Percentiles rank a stretch among this genome's conserved stretches.
These are phyloP conservation scores for Geotrupes spiniger DNA, from an alignment of 2,888 invertebrate genomes.

Conservation along the genomic window DNA sequence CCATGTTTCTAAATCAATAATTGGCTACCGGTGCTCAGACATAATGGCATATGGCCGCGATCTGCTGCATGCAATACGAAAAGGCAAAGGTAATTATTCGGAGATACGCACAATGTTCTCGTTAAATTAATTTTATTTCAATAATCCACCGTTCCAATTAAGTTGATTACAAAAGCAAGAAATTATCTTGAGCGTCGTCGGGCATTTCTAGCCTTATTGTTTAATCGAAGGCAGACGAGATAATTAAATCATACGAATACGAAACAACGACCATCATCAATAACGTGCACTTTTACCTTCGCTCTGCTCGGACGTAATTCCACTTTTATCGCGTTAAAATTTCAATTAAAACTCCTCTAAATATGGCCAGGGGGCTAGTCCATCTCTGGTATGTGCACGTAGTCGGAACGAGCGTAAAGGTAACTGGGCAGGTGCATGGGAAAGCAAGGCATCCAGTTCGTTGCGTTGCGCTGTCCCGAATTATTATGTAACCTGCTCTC, in stretches of 20 bases:
- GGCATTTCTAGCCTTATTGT: background rate
- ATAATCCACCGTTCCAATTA: background rate
- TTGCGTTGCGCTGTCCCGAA: constrained; percentile 12
- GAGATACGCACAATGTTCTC: background rate
- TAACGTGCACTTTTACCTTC: too few relatives aligned
- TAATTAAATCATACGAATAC: constrained; percentile 6
- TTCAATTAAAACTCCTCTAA: too few relatives aligned
- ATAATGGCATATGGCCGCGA: too few relatives aligned
- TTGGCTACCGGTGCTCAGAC: too few relatives aligned
- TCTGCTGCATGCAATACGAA: too few relatives aligned
- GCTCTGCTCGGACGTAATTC: too few relatives aligned
- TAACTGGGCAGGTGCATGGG: constrained; percentile 9
- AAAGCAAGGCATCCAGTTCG: constrained; percentile 9
- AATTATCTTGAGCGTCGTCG: background rate
- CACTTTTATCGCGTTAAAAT: too few relatives aligned
- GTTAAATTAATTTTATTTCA: too few relatives aligned
- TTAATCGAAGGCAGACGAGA: constrained; percentile 2
- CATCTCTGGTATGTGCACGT: background rate
- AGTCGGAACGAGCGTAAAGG: background rate
- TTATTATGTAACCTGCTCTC: constrained; percentile 11
- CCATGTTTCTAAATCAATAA: too few relatives aligned
- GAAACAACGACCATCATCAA: too few relatives aligned
- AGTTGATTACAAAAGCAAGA: background rate
- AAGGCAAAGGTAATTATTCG: background rate
- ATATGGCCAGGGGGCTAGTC: background rate